phyloP scores from a whole-genome alignment of 2,888 invertebrate species.

The Standfussiana lucernea region DNA sequence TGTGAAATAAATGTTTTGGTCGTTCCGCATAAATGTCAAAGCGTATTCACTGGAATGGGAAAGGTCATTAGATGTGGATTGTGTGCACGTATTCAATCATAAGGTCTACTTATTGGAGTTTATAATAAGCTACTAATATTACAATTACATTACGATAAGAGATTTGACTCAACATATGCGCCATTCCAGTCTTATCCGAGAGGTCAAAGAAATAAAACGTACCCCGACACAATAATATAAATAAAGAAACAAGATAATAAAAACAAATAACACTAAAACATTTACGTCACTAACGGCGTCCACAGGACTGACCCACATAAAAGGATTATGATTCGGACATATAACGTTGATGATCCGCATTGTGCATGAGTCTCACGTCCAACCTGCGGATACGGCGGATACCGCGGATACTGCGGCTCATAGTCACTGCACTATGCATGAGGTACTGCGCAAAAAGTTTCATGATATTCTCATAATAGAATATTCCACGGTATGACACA shows the following conservation, averaged over 20 bases:
- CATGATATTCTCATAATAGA: conserved; percentile 49
- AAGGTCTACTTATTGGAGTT: background rate
- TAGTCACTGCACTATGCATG: conserved; percentile 60
- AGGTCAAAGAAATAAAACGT: conserved; percentile 24
- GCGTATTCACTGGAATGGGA: background rate
- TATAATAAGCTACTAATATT: background rate
- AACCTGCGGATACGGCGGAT: conserved; percentile 44
- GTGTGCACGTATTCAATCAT: background rate
- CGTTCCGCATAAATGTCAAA: conserved; percentile 18
- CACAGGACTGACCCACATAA: conserved; percentile 58
- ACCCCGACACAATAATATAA: conserved; percentile 13
- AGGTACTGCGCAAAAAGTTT: conserved; percentile 54
- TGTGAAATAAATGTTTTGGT: conserved; percentile 19
- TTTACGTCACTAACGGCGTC: conserved; percentile 50
- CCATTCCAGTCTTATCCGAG: background rate
- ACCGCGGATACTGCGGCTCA: conserved; percentile 45
- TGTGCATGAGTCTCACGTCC: conserved; percentile 63
- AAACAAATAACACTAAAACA: conserved; percentile 53
- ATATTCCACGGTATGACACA: conserved; percentile 35
- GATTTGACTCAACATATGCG: background rate
- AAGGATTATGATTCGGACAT: conserved; percentile 63
- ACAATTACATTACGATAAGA: background rate
- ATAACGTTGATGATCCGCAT: conserved; percentile 49
- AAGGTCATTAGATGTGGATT: conserved; percentile 4
- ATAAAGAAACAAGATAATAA: conserved; percentile 45